phyloP scores from a whole-genome alignment of 2,113 vertebrate genomes.

The Boleophthalmus pectinirostris region DNA sequence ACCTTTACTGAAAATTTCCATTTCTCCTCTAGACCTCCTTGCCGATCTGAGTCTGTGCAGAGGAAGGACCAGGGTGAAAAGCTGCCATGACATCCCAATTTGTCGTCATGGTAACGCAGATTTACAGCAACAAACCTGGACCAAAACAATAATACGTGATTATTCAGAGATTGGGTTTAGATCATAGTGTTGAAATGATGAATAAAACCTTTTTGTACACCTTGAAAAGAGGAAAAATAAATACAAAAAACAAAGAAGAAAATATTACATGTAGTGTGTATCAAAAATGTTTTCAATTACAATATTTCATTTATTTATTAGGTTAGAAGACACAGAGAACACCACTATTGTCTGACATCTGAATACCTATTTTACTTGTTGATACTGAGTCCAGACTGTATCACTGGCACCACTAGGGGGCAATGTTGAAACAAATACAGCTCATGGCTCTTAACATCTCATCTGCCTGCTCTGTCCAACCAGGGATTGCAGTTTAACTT shows the following conservation, averaged over 20 bases:
- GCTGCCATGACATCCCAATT: constrained; percentile 83
- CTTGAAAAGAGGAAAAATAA: background rate
- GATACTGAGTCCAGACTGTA: too few species aligned
- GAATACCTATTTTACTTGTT: background rate
- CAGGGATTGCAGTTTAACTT: constrained; percentile 36
- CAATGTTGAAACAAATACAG: constrained; percentile 76
- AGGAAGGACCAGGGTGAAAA: constrained; percentile 87
- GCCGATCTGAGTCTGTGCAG: constrained; percentile 69
- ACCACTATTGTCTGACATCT: background rate
- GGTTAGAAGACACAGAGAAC: too few species aligned
- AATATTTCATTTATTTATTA: too few species aligned
- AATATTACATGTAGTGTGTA: too few species aligned
- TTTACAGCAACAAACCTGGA: constrained; percentile 71
- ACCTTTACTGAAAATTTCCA: background rate
- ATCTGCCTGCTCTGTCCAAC: constrained; percentile 27
- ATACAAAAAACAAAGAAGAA: too few species aligned
- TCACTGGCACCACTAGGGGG: constrained; percentile 67
- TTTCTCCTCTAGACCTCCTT: constrained; percentile 35
- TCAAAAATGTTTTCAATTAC: too few species aligned
- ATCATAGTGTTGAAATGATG: background rate
- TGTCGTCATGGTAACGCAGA: constrained; percentile 85
- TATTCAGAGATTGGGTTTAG: constrained; percentile 44
- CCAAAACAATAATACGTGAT: constrained; percentile 62
- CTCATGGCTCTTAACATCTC: background rate
- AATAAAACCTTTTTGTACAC: constrained; percentile 55